These are phyloP conservation scores for Acleris sparsana DNA, from an alignment of 2,888 invertebrate species.

Conservation along the genomic window DNA sequence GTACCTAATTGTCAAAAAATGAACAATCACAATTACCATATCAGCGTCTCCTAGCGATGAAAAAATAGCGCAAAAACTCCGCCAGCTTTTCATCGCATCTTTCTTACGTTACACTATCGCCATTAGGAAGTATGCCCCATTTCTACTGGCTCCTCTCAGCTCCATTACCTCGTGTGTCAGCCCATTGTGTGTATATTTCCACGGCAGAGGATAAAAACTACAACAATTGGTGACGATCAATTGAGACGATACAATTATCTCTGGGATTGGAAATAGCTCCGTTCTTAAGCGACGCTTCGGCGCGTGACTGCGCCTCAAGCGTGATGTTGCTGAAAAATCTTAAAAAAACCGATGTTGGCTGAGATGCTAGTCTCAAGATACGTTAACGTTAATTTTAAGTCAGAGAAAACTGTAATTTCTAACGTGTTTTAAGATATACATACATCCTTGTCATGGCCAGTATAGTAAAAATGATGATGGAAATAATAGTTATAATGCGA, in stretches of 20 bases:
- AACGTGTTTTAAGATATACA: too few species aligned
- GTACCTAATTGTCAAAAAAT: too few species aligned
- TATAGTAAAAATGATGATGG: too few species aligned
- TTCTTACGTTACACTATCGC: not conserved
- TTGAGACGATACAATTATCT: constrained; percentile 40
- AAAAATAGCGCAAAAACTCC: too few species aligned
- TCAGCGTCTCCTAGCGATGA: too few species aligned
- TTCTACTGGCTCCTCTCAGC: constrained; percentile 23
- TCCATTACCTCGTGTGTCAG: constrained; percentile 39
- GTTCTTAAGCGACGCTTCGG: constrained; percentile 2
- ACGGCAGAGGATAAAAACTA: constrained; percentile 56
- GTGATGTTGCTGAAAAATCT: not conserved
- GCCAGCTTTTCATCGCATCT: too few species aligned
- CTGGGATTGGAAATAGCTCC: constrained; percentile 30
- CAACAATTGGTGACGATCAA: constrained; percentile 43
- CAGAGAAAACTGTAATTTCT: too few species aligned
- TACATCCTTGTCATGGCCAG: too few species aligned
- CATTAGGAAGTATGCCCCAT: constrained; percentile 15
- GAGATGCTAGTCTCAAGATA: not conserved
- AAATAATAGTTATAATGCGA: too few species aligned
- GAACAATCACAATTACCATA: too few species aligned
- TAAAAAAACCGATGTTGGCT: not conserved
- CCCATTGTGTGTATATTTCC: constrained; percentile 53
- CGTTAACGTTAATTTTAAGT: too few species aligned
- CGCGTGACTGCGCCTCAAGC: constrained; percentile 1